Evolutionary conservation across 1,140 invertebrate genomes (phyloP), one percentile per base, ranked within the genome.

Genomic region (Drosophila setifemur): DNA sequence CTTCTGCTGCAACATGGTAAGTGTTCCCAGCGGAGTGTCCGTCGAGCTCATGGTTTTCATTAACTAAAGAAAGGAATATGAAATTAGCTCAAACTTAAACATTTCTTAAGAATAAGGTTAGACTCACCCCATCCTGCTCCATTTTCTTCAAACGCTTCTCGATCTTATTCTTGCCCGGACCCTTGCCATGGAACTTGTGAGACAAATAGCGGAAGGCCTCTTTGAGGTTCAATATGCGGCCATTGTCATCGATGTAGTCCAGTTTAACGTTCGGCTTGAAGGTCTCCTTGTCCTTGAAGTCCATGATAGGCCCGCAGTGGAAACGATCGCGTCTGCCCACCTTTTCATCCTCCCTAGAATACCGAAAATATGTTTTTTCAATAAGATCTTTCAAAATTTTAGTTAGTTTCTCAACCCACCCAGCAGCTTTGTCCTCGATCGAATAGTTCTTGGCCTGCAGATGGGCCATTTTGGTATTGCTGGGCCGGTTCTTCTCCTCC

Each of bases 41-140:
- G 97, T 98, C 5, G 98, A 99, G 81, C 97, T 99, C 98, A 99
- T 99, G 87, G 98, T 96, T 90, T 98, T 98, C 96, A 99, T 98
- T 64, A 99, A 91, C 93, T 97, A 92, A 91, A 96, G 88, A 91
- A 94, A 68, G 47, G 31, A 3, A 25, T 19, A 12, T 28, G 2
- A 3, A 23, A n/a, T 48, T 14, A 18, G n/a, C 40, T 9, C n/a
- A 3, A 1, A 6, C 1, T 0, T 7, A 14, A 1, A 12, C 11
- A 26, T 5, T 26, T 47, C 1, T 11, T 0, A 8, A 21, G n/a
- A 9, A 3, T n/a, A 9, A 18, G 4, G 0, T 0, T 3, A 6
- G 31, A 91, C 92, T 91, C 89, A 96, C 95, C 90, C 95, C 95
- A 91, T 98, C 97, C 91, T 99, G 98, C 83, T 98, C 95, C 54